Evolutionary conservation across 2,888 invertebrate genomes (phyloP), one percentile per base, ranked within the genome.

Genomic region (Agonum fuliginosum): DNA sequence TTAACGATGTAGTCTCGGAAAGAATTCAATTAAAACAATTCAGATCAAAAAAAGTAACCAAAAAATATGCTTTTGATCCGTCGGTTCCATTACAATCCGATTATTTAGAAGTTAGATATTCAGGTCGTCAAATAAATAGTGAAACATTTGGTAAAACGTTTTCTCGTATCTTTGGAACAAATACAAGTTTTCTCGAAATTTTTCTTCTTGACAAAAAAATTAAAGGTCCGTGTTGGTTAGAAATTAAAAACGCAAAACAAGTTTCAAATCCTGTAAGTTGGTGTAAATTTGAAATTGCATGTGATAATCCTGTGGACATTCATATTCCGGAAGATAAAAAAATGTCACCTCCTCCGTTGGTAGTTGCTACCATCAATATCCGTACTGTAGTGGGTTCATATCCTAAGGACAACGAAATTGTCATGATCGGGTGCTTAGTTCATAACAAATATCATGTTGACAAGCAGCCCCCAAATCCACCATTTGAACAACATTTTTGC

Each of bases 171-270:
- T 98, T 99, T 86, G 99, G 99, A 0, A 89, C 93, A 0, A 94
- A 93, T 80, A 94, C 96, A 0, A 93, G 94, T n/a, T 91, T 95
- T 3, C 86, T 99, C 78, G 99, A 99, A 86, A 90, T 93, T 2
- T 91, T 99, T 65, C 87, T 99, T 1, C 87, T 99, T 2, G 97
- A 97, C 81, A 90, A 95, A 65, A 96, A 95, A 85, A 93, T 99
- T 80, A 97, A 97, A 86, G 99, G 99, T 0, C 99, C 99, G 0
- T 94, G 96, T 82, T 99, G 99, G 99, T 85, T 99, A 70, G 95
- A 97, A 82, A 88, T 99, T 1, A 91, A 91, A 73, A 87, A 89
- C 81, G 89, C 92, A n/a, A 89, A 91, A 78, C 87, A 91, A 0
- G 91, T 92, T 0, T 89, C 88, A 30, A 91, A 92, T 80, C 91